A percentile compares a stretch with the other conserved stretches of the same genome.
phyloP scores from a whole-genome alignment of 2,888 invertebrate species.

The Campaea margaritaria region DNA sequence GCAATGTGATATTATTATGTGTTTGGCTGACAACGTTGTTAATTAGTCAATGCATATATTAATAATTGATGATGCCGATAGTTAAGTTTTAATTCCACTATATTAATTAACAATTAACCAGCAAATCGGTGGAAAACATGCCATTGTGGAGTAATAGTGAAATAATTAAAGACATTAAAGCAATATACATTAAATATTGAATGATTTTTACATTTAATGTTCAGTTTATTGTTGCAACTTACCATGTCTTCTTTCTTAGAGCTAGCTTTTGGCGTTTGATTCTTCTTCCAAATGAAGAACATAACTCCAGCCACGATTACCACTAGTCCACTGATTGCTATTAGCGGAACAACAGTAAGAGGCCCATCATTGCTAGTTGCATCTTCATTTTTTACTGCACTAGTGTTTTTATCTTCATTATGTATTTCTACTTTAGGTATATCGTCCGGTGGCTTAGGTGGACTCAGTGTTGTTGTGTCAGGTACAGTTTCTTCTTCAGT shows the following conservation, averaged over 20 bases:
- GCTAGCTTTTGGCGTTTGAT: conserved; percentile 87
- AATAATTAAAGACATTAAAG: not conserved
- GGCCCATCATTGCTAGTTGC: conserved; percentile 82
- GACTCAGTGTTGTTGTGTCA: conserved; percentile 64
- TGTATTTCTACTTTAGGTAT: conserved; percentile 53
- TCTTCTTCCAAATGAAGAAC: conserved; percentile 89
- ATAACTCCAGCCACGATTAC: conserved; percentile 88
- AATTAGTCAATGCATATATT: not conserved
- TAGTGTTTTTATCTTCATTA: conserved; percentile 57
- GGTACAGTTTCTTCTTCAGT: conserved; percentile 65
- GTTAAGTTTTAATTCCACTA: not conserved
- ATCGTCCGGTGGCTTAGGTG: conserved; percentile 60
- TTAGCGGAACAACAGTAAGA: conserved; percentile 89
- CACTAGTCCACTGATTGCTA: conserved; percentile 89
- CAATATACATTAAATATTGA: not conserved
- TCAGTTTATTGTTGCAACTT: conserved; percentile 42
- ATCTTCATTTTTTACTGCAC: conserved; percentile 61
- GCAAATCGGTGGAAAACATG: not conserved
- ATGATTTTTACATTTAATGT: no score
- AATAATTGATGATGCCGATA: not conserved
- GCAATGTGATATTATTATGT: no score
- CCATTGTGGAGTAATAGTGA: not conserved
- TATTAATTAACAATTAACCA: not conserved
- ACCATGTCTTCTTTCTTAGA: conserved; percentile 91
- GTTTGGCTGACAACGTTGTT: not conserved